These are phyloP conservation scores for Diglossa cyanea DNA, from an alignment of 2,797 vertebrate genomes.

Conservation along the genomic window DNA sequence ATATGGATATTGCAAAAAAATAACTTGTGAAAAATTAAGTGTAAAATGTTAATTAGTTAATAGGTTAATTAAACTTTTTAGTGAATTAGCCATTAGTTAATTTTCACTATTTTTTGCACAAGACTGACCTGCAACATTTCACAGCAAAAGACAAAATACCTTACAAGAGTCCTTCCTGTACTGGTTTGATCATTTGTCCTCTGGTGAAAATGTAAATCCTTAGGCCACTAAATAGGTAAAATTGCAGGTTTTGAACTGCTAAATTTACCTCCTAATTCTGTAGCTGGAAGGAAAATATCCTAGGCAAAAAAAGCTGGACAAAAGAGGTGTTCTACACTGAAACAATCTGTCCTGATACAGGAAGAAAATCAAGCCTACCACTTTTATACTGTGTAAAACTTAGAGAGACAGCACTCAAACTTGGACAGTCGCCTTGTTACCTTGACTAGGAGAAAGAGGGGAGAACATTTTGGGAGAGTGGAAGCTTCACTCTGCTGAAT, in stretches of 20 bases:
- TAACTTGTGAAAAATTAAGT: background rate
- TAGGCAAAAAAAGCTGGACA: background rate
- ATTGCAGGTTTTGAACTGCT: background rate
- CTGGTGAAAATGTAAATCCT: background rate
- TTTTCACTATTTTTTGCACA: background rate
- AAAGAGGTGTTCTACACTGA: background rate
- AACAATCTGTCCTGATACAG: too few relatives aligned
- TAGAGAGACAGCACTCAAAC: background rate
- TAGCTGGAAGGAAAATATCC: background rate
- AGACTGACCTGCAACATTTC: background rate
- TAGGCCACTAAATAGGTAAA: background rate
- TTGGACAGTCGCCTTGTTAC: background rate
- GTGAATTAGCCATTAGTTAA: background rate
- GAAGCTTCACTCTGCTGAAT: background rate
- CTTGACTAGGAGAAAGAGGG: background rate
- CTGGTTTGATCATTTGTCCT: background rate
- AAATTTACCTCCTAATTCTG: background rate
- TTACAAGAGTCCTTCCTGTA: background rate
- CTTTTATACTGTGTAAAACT: background rate
- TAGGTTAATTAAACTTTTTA: background rate
- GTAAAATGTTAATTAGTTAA: background rate
- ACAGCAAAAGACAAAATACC: background rate
- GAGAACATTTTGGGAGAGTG: background rate
- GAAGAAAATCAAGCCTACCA: background rate
- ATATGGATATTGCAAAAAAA: background rate